Conservation (phyloP, 2,797 vertebrate genomes). For the Notamacropus eugenii region DNA sequence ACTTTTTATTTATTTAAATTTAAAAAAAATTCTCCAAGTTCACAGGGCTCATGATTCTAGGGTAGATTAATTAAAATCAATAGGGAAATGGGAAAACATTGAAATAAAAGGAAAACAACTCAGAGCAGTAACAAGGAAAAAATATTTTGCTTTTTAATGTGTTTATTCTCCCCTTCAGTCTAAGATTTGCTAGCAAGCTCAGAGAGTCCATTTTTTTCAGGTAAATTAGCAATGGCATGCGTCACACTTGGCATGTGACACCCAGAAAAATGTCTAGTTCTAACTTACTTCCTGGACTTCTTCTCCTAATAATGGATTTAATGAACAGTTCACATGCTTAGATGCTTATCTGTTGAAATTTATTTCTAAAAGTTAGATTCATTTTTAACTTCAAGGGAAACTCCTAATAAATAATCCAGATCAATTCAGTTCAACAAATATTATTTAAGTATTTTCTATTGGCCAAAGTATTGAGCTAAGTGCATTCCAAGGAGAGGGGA, state of each 20-base stretch:
- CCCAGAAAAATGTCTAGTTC: neutral
- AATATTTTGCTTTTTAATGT: constrained; percentile 68
- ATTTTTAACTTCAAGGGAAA: constrained; percentile 58
- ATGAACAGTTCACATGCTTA: neutral
- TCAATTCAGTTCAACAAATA: constrained; percentile 9
- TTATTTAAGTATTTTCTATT: neutral
- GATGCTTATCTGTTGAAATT: neutral
- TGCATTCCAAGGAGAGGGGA: neutral
- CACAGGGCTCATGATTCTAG: constrained; percentile 43
- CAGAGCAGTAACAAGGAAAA: neutral
- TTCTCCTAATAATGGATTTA: neutral
- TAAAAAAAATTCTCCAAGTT: constrained; percentile 35
- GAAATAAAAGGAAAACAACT: constrained; percentile 16
- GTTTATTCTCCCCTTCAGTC: constrained; percentile 44
- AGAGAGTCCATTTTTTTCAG: no score
- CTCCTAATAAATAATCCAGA: constrained; percentile 43
- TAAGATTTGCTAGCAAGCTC: constrained; percentile 22
- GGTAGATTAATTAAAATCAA: constrained; percentile 69
- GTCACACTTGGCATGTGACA: neutral
- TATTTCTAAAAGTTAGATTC: neutral
- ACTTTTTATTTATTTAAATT: constrained; percentile 74
- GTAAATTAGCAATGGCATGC: neutral
- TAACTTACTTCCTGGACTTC: neutral
- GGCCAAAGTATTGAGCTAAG: neutral
- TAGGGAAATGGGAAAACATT: constrained; percentile 43